Base-by-base conservation (phyloP, 2,888 invertebrate genomes). In the Linyphia triangularis region DNA sequence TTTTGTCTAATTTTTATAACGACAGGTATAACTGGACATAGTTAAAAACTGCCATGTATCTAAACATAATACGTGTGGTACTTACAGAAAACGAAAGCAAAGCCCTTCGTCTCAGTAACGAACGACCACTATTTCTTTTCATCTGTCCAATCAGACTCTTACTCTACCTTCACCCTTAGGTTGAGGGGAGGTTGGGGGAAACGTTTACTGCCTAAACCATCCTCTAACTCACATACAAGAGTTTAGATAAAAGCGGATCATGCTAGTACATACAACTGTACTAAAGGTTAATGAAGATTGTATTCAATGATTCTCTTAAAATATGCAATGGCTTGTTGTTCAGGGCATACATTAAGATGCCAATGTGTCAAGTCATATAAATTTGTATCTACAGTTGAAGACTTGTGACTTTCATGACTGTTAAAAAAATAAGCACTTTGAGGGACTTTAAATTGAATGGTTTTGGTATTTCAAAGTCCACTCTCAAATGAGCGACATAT, bases 51-150 rank as follows among this genome's bases (percentile, higher is more conserved):
- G 51, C n/a, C 51, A 51, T 51, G 9, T n/a, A 3, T 51, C 51
- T 51, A 51, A 51, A 51, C 51, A n/a, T 16, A n/a, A n/a, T n/a
- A n/a, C n/a, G n/a, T n/a, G 16, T 5, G 51, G 51, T 51, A 51
- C 51, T 51, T 51, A 51, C 51, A 51, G 51, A 51, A 51, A 51
- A 51, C 51, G 51, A 51, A 51, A 51, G 51, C 51, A 51, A n/a
- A 51, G 51, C 51, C 51, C 13, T 51, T 51, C 51, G 51, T n/a
- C n/a, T 51, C 51, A 33, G 33, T 33, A 33, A 33, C 33, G 9
- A 33, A 33, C 9, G 33, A 33, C 33, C 33, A 33, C 51, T 51
- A 51, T 51, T n/a, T 5, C 51, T 51, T 51, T 51, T 51, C 51
- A 51, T 51, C 51, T 51, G 51, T 51, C 51, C 51, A 16, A 43